Base-by-base conservation (phyloP, 2,888 invertebrate genomes). In the Sinohyriopsis cumingii region DNA sequence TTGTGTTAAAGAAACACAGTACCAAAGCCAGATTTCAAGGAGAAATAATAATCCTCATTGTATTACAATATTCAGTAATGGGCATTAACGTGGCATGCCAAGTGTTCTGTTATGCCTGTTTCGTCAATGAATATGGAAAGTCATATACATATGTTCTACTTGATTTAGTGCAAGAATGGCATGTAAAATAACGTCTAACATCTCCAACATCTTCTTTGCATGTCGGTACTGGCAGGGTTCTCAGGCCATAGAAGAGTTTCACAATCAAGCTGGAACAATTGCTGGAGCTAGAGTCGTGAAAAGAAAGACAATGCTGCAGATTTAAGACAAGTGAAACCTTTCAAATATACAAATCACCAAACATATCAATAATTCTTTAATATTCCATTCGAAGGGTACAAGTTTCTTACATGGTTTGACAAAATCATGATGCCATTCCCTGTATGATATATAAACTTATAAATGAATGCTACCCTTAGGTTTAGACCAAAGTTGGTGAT, bases 161-260 rank as follows among this genome's bases (percentile, higher is more conserved):
- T 59, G 71, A 67, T 56, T 56, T 71, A n/a, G 61, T 69, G 5
- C 65, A 69, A 55, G 65, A 69, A 53, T 65, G 65, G 65, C 57
- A 69, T 33, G 65, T 69, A 5, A 63, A 61, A n/a, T 64, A 65
- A 24, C n/a, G 5, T 20, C 20, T 24, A 65, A 69, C 56, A 65
- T 69, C n/a, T 9, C 20, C 59, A 65, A 69, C 56, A 65, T 69
- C n/a, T 9, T 15, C 59, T 61, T 22, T 45, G 65, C 19, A 60
- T 59, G 15, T 63, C 64, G 22, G 65, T 65, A 28, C n/a, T 65
- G n/a, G 55, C 65, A 55, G 59, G 55, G 7, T 55, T 69, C 12
- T 28, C 0, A 69, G 45, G 12, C 19, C 9, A 65, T 60, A 22
- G 65, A 20, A 12, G 66, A 55, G 5, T 61, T 60, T 55, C 55